Base-by-base conservation (phyloP, 1,140 invertebrate genomes). In the Meloidogyne exigua region DNA sequence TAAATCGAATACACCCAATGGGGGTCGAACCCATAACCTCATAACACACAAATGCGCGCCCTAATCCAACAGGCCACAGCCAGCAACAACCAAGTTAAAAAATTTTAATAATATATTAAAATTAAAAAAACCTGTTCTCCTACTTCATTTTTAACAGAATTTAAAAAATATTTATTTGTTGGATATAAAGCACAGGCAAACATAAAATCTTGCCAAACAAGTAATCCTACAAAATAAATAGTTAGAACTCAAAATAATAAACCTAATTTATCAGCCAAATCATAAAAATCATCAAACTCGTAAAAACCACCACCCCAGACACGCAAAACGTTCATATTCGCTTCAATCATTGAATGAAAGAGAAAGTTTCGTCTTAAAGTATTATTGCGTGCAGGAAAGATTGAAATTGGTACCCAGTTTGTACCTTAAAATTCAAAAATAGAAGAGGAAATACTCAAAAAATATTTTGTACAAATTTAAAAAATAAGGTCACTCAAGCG, bases 261-360 rank as follows among this genome's bases (percentile, higher is more conserved):
- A 73, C 72, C 72, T 23, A 88, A 79, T 79, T 89, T 81, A 83
- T 91, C 89, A 73, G 89, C 89, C 32, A 93, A 88, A 70, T 93
- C 90, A 87, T 98, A 99, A 87, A 98, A 98, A 36, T 91, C 90
- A 79, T 98, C 94, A 0, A 91, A 91, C 87, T 98, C 95, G 84
- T 98, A 99, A 1, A 95, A 89, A 65, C 96, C 96, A 49, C 96
- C 96, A 25, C 96, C 96, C 96, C 96, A 99, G 0, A 99, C 93
- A 21, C 96, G 89, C 0, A 99, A 87, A 91, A 95, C 94, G 86
- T 96, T 95, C 92, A 96, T 95, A 84, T 98, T 91, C 0, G 92
- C 91, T 49, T 92, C 91, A 79, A 91, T 91, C 0, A 92, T 92
- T 0, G 93, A 92, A 36, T 88, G 80, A 2, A 99, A 84, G 1